These are phyloP conservation scores for Callimorpha dominula DNA, from an alignment of 2,888 invertebrate genomes.

Conservation along the genomic window DNA sequence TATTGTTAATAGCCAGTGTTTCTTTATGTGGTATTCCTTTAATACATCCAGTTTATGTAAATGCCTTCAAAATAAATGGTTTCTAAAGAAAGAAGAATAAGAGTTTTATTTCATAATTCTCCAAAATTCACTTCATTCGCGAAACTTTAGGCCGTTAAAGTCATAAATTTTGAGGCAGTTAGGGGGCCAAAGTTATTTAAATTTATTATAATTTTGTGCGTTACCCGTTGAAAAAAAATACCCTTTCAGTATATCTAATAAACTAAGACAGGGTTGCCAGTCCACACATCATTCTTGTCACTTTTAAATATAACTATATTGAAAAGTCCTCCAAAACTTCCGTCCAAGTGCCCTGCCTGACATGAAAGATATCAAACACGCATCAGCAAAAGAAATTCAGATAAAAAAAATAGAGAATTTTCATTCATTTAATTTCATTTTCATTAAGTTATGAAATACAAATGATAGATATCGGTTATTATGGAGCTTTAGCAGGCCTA, in stretches of 20 bases:
- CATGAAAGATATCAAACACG: too few relatives aligned
- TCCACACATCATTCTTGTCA: neutral
- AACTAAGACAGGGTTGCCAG: neutral
- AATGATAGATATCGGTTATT: too few relatives aligned
- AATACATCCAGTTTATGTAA: neutral
- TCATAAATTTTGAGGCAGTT: neutral
- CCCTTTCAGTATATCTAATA: neutral
- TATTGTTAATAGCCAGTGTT: too few relatives aligned
- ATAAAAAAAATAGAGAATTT: too few relatives aligned
- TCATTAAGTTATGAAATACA: too few relatives aligned
- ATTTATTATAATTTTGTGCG: neutral
- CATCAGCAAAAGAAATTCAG: too few relatives aligned
- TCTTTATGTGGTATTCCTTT: neutral
- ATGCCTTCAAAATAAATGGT: neutral
- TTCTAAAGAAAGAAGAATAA: neutral
- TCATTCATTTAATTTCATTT: too few relatives aligned
- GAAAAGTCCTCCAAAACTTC: too few relatives aligned
- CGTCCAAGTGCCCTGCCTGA: too few relatives aligned
- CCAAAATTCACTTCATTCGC: neutral
- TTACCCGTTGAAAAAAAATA: neutral
- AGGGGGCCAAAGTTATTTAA: neutral
- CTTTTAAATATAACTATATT: too few relatives aligned
- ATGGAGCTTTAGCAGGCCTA: too few relatives aligned
- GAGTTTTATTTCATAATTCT: neutral
- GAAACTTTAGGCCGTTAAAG: neutral